Evolutionary conservation across 1,140 invertebrate genomes (phyloP).

Genomic region (Mamestra configurata): DNA sequence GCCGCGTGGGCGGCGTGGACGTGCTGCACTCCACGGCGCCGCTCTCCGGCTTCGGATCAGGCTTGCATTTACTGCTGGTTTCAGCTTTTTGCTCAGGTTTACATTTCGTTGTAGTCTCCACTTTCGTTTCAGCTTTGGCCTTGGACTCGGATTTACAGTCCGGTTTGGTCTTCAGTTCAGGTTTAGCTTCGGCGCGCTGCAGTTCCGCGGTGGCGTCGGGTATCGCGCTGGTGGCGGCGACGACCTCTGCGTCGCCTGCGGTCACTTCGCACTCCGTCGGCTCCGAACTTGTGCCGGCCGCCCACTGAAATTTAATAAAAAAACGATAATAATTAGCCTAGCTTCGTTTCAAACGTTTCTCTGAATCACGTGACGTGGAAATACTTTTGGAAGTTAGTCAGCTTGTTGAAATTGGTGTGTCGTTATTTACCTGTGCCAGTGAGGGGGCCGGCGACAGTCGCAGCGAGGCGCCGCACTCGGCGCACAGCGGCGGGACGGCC

Average conservation of each 20-base stretch:
- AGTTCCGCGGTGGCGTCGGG: conserved; percentile 53
- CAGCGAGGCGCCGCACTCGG: conserved; percentile 84
- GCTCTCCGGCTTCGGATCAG: conserved; percentile 40
- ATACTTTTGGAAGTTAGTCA: too few relatives aligned
- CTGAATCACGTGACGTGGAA: background rate
- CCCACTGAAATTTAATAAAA: conserved; percentile 65
- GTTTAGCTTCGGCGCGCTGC: conserved; percentile 48
- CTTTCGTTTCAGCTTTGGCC: conserved; percentile 23
- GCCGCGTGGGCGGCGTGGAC: conserved; percentile 66
- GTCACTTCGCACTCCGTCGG: conserved; percentile 52
- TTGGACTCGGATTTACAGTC: conserved; percentile 31
- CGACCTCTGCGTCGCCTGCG: conserved; percentile 56
- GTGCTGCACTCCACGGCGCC: conserved; percentile 18
- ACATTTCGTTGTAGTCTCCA: conserved; percentile 45
- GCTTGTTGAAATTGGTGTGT: too few relatives aligned
- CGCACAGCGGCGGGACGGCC: conserved; percentile 89
- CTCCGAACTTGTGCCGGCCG: conserved; percentile 62
- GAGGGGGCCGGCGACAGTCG: conserved; percentile 65
- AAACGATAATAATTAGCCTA: background rate
- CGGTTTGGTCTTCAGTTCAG: conserved; percentile 28
- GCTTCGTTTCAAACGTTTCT: too few relatives aligned
- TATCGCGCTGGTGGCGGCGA: conserved; percentile 38
- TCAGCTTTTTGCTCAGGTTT: conserved; percentile 46
- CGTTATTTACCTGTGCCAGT: conserved; percentile 59
- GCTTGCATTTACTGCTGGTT: conserved; percentile 45